These are phyloP conservation scores for Chesias legatella DNA, from an alignment of 2,888 invertebrate species.

Conservation along the genomic window DNA sequence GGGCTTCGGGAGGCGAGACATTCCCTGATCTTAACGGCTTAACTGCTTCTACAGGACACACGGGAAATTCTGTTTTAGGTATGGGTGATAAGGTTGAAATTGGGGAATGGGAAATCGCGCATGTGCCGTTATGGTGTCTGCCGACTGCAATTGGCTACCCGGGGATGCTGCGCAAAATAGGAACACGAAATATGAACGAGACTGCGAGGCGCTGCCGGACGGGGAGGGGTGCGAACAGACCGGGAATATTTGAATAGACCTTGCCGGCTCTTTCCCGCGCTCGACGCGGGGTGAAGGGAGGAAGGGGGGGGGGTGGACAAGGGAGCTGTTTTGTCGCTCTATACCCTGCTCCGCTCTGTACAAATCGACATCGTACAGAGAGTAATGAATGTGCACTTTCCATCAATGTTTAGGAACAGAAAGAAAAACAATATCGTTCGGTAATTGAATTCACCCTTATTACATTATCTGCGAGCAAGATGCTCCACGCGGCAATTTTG, in stretches of 20 bases:
- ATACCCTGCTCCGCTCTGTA: conserved; percentile 57
- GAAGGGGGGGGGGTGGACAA: conserved; percentile 16
- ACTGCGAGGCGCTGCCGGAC: conserved; percentile 78
- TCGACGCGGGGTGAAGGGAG: conserved; percentile 34
- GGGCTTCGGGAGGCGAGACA: conserved; percentile 66
- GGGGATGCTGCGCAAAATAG: conserved; percentile 82
- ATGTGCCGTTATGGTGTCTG: conserved; percentile 68
- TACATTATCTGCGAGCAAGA: conserved; percentile 67
- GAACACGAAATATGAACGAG: conserved; percentile 81
- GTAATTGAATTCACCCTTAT: conserved; percentile 74
- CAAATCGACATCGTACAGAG: conserved; percentile 70
- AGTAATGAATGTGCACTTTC: conserved; percentile 71
- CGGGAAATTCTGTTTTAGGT: conserved; percentile 32
- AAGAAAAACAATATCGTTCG: conserved; percentile 62
- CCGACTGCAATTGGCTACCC: conserved; percentile 74
- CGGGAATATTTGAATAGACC: conserved; percentile 77
- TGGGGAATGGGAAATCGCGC: conserved; percentile 21
- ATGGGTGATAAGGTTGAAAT: conserved; percentile 32
- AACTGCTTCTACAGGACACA: conserved; percentile 23
- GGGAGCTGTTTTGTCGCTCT: conserved; percentile 74
- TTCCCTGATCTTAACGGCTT: conserved; percentile 38
- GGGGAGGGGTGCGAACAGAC: conserved; percentile 74
- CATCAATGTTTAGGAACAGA: conserved; percentile 54
- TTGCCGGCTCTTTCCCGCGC: conserved; percentile 65
- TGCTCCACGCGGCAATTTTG: conserved; percentile 43